Percentiles rank a stretch among this genome's conserved stretches.
Evolutionary conservation across 2,888 invertebrate species (phyloP).

Genomic region (Dyspetes luteomarginatus): DNA sequence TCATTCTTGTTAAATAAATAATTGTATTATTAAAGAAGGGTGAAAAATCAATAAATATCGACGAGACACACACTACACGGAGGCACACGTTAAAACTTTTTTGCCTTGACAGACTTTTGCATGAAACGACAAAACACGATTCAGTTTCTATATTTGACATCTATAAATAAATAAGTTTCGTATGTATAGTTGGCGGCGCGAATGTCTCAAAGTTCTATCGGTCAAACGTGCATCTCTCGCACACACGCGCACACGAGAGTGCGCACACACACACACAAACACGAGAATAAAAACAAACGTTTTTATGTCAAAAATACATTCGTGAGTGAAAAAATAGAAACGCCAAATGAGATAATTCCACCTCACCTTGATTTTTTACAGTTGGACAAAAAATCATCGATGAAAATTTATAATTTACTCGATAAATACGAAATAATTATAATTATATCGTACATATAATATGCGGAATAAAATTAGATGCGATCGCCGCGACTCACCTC

Average conservation of each 20-base stretch:
- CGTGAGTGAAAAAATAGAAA: no score
- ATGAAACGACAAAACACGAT: constrained; percentile 34
- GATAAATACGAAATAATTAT: no score
- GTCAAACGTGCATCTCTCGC: neutral
- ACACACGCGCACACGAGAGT: neutral
- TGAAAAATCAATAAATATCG: neutral
- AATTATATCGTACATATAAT: no score
- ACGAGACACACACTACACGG: constrained; percentile 13
- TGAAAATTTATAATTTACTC: no score
- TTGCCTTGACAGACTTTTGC: constrained; percentile 54
- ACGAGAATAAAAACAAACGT: neutral
- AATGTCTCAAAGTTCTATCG: constrained; percentile 16
- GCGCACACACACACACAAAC: neutral
- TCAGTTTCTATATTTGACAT: constrained; percentile 59
- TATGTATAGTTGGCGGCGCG: constrained; percentile 9
- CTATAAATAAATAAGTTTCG: constrained; percentile 62
- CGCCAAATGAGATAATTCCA: no score
- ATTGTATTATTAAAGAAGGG: neutral
- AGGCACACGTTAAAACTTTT: constrained; percentile 28
- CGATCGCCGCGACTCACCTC: constrained; percentile 37
- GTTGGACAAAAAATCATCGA: no score
- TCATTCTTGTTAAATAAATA: neutral
- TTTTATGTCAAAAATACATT: no score
- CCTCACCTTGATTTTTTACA: no score
- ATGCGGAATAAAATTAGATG: neutral